These are phyloP conservation scores for Bos javanicus DNA, from an alignment of 2,113 vertebrate species.

Conservation along the genomic window DNA sequence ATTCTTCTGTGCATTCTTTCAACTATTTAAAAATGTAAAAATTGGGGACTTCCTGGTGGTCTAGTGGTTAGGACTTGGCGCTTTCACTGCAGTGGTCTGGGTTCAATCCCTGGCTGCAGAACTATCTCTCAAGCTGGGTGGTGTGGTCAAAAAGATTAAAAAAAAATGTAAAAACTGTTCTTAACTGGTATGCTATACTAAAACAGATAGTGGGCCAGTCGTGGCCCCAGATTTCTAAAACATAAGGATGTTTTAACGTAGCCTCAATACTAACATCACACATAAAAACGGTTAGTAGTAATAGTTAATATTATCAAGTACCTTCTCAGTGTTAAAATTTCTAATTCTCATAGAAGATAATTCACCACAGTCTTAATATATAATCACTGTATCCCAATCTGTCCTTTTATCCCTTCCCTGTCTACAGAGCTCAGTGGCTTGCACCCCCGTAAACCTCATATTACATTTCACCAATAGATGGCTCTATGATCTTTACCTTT, in stretches of 20 bases:
- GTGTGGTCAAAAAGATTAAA: neutral
- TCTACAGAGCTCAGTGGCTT: rapidly evolving
- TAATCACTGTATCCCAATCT: neutral
- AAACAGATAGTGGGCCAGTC: neutral
- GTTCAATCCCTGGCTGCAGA: neutral
- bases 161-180: neutral
- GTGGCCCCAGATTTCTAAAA: neutral
- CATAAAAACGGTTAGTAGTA: neutral
- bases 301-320: neutral
- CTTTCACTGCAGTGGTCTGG: neutral
- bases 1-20: neutral
- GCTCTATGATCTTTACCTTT: neutral
- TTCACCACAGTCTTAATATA: neutral
- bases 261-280: neutral
- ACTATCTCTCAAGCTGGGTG: neutral
- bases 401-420: neutral
- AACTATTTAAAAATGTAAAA: neutral
- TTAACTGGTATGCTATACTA: neutral
- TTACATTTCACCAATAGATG: neutral
- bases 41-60: neutral
- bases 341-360: neutral
- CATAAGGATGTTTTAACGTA: neutral
- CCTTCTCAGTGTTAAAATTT: neutral
- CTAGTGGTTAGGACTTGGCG: neutral
- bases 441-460: neutral